phyloP scores from a whole-genome alignment of 2,797 vertebrate genomes.

The Darevskia nairensis region DNA sequence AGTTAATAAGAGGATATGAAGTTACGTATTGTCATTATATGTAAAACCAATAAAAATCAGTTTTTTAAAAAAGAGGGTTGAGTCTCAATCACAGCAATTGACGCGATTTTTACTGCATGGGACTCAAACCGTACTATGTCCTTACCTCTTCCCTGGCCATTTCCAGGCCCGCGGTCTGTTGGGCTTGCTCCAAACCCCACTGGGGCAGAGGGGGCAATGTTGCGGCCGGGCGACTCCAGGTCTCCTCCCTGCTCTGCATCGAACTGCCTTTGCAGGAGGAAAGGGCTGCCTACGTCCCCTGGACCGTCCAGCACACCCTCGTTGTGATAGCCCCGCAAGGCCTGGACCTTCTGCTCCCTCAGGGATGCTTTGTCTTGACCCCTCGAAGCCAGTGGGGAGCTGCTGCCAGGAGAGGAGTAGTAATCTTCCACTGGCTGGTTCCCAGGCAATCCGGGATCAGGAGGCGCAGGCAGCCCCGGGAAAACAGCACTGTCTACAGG shows the following conservation, averaged over 20 bases:
- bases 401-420: background rate
- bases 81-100: background rate
- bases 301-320: accelerated
- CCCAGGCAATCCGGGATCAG: accelerated
- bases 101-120: accelerated
- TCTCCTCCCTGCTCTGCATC: background rate
- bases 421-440: conserved; percentile 53
- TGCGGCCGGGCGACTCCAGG: accelerated
- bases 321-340: accelerated
- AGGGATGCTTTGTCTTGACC: accelerated
- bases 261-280: conserved; percentile 7
- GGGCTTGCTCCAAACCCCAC: accelerated
- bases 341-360: accelerated
- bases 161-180: accelerated
- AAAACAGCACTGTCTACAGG: accelerated
- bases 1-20: too few relatives aligned
- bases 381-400: accelerated
- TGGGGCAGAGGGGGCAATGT: background rate
- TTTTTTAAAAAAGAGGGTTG: background rate
- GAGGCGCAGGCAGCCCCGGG: accelerated
- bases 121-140: too few relatives aligned
- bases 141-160: background rate
- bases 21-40: too few relatives aligned
- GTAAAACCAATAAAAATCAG: background rate
- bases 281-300: conserved; percentile 5